A percentile compares a stretch with the other conserved stretches of the same genome.
These are phyloP conservation scores for Nesogale talazaci DNA, from an alignment of 2,113 vertebrate genomes.

Conservation along the genomic window DNA sequence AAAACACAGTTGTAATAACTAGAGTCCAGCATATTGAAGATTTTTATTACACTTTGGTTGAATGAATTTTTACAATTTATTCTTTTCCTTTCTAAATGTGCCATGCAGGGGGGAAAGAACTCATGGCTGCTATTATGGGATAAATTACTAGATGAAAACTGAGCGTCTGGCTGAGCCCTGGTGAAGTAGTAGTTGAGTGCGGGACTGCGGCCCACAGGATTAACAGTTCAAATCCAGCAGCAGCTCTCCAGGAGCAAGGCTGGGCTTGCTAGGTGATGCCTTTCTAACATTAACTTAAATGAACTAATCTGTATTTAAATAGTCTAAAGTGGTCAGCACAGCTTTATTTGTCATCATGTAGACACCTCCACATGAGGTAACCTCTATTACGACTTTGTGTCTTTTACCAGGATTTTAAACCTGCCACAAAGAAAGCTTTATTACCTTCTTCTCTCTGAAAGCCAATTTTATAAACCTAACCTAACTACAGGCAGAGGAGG, in stretches of 20 bases:
- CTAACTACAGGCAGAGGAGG: background rate
- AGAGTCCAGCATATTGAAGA: background rate
- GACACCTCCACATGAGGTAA: background rate
- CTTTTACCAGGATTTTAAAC: slow-evolving; percentile 7
- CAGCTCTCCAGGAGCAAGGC: too few species aligned
- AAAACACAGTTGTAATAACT: too few species aligned
- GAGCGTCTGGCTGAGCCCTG: background rate
- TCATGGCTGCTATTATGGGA: background rate
- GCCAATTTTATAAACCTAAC: background rate
- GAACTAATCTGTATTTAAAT: too few species aligned
- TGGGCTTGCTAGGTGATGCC: background rate
- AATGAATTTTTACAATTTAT: background rate
- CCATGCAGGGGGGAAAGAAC: background rate
- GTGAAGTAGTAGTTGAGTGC: too few species aligned
- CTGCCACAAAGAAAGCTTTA: background rate
- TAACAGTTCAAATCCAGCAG: too few species aligned
- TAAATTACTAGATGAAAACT: background rate
- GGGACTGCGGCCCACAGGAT: too few species aligned
- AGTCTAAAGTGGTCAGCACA: background rate
- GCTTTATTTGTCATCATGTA: background rate
- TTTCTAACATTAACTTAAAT: too few species aligned
- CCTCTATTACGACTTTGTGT: background rate
- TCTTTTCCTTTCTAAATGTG: slow-evolving; percentile 38
- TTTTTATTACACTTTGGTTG: slow-evolving; percentile 8
- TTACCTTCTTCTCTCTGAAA: background rate